Conservation (phyloP, 2,797 vertebrate species). For the Smutsia gigantea region DNA sequence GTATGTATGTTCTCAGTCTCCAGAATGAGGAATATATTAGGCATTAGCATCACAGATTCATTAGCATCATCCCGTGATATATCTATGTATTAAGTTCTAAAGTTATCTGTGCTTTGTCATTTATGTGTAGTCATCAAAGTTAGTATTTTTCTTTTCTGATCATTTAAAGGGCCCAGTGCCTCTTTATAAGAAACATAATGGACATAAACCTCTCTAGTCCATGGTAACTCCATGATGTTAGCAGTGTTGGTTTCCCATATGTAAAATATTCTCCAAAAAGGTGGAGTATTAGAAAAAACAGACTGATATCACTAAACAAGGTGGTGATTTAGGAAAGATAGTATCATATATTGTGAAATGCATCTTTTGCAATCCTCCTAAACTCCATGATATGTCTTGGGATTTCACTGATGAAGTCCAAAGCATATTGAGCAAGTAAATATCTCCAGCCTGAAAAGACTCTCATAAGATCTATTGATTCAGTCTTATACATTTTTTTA, state of each 20-base stretch:
- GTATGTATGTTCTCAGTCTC: constrained; percentile 78
- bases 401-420: neutral
- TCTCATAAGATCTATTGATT: neutral
- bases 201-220: constrained; percentile 45
- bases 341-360: neutral
- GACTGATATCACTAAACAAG: neutral
- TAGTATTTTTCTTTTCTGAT: constrained; percentile 65
- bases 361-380: constrained; percentile 41
- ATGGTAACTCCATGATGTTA: constrained; percentile 51
- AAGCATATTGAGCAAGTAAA: neutral
- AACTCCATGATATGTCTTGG: neutral
- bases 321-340: neutral
- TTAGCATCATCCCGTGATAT: constrained; percentile 73
- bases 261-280: neutral
- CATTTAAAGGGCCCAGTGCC: neutral
- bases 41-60: constrained; percentile 68
- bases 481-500: neutral
- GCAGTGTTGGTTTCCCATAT: neutral
- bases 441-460: neutral
- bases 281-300: neutral
- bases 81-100: constrained; percentile 74
- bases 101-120: constrained; percentile 76
- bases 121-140: constrained; percentile 59
- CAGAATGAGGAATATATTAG: constrained; percentile 74
- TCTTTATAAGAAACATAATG: constrained; percentile 74